These are phyloP conservation scores for Elanoides forficatus DNA, from an alignment of 2,113 vertebrate species.

Conservation along the genomic window DNA sequence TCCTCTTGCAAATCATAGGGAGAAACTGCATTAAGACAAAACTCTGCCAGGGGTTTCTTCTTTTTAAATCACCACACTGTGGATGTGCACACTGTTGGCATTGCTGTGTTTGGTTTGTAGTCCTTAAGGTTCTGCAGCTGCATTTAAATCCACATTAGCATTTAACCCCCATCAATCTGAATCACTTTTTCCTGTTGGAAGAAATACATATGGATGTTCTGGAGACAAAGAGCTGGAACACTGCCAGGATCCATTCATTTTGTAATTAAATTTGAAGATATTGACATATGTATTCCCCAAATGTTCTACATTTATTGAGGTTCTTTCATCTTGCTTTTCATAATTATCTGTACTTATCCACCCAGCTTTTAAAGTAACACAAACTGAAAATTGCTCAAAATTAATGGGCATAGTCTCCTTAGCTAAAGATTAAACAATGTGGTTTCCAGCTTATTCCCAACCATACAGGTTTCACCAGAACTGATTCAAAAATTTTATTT, in stretches of 20 bases:
- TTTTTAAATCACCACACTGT: not conserved
- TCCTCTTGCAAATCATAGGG: not conserved
- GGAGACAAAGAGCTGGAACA: not conserved
- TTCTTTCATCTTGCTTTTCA: not conserved
- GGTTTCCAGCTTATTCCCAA: not conserved
- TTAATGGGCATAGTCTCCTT: not conserved
- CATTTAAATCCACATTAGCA: not conserved
- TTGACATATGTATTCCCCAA: not conserved
- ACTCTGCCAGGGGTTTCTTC: not conserved
- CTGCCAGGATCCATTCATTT: not conserved
- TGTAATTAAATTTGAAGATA: not conserved
- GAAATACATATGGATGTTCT: not conserved
- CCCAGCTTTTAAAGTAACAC: not conserved
- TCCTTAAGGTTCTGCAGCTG: not conserved
- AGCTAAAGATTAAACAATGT: not conserved
- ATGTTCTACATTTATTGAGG: not conserved
- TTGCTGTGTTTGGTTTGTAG: not conserved
- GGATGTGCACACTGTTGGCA: not conserved
- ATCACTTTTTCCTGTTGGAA: not conserved
- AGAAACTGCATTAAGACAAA: not conserved
- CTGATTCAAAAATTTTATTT: not conserved
- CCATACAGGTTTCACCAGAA: not conserved
- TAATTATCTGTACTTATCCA: not conserved
- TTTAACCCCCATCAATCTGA: not conserved
- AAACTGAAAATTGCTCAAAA: not conserved